phyloP scores from a whole-genome alignment of 2,888 invertebrate species.

The Cephus sareptanus region DNA sequence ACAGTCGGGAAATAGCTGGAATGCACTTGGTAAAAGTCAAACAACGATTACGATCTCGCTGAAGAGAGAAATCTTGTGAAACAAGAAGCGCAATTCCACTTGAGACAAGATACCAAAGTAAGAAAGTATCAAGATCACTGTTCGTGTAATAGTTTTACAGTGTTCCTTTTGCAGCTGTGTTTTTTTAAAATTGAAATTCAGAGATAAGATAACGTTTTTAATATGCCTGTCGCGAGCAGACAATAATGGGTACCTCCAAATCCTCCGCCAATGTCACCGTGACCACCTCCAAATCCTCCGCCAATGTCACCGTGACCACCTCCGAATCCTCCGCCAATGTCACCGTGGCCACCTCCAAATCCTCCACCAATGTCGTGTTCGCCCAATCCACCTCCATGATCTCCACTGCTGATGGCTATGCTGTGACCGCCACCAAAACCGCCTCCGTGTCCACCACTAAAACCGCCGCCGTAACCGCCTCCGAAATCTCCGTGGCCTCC shows the following conservation, averaged over 20 bases:
- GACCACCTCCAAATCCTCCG: constrained; percentile 23
- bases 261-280: constrained; percentile 11
- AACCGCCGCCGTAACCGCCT: constrained; percentile 12
- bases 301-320: constrained; percentile 21
- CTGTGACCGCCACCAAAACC: constrained; percentile 14
- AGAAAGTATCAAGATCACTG: neutral
- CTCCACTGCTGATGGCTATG: constrained; percentile 19
- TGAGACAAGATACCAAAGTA: neutral
- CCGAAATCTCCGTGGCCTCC: constrained; percentile 13
- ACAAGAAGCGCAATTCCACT: neutral
- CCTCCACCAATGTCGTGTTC: constrained; percentile 8
- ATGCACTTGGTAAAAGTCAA: neutral
- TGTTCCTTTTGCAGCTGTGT: too few relatives aligned
- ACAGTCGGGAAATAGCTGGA: neutral
- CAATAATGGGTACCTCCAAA: constrained; percentile 6
- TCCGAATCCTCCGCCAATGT: constrained; percentile 4
- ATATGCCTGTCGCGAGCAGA: neutral
- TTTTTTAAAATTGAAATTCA: neutral
- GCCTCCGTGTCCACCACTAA: constrained; percentile 19
- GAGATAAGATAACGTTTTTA: neutral
- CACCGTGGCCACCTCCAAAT: constrained; percentile 26
- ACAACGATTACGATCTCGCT: neutral
- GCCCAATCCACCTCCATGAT: constrained; percentile 2
- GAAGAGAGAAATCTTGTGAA: constrained; percentile 2
- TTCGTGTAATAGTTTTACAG: neutral